Evolutionary conservation across 2,888 invertebrate species (phyloP), one percentile per base, ranked within the genome.

Genomic region (Baronia brevicornis): DNA sequence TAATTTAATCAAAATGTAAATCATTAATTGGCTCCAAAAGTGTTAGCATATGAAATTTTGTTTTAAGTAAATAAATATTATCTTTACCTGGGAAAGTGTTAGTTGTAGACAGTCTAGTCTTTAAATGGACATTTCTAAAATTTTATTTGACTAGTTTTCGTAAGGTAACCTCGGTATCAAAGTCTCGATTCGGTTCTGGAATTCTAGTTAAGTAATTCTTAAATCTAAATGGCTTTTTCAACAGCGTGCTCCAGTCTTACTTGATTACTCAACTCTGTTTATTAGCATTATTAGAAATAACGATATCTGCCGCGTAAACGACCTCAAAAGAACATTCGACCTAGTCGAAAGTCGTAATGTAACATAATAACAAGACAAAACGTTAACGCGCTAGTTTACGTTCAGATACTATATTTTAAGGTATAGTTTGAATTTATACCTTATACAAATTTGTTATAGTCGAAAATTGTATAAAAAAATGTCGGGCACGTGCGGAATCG

Each of bases 301-400:
- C 48, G 59, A 52, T 51, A 54, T 54, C 56, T 60, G 65, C 59
- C 62, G 59, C 63, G 66, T 60, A 72, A 80, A 82, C 80, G 82
- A 82, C 82, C 82, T 84, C 74, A 80, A 80, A 78, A 71, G 66
- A 72, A 77, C 72, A 77, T 79, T 79, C 79, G 75, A 74, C 79
- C 80, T 80, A 82, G 77, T 73, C 72, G 65, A 68, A 63, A 38
- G 44, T 55, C 69, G 77, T 78, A 78, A 77, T 75, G 68, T 65
- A 75, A 74, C 78, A 73, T 72, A n/a, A n/a, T n/a, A 79, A 75
- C 69, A 65, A 75, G 64, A 68, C 63, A 66, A 71, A 75, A 74
- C 67, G 63, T 58, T 66, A 78, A 78, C 80, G 77, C 73, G 73
- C 77, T 78, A 77, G 80, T 82, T 77, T 71, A 69, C 70, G 77